A percentile compares a stretch with the other conserved stretches of the same genome.
Evolutionary conservation across 2,113 vertebrate genomes (phyloP).

Genomic region (Salminus brasiliensis): DNA sequence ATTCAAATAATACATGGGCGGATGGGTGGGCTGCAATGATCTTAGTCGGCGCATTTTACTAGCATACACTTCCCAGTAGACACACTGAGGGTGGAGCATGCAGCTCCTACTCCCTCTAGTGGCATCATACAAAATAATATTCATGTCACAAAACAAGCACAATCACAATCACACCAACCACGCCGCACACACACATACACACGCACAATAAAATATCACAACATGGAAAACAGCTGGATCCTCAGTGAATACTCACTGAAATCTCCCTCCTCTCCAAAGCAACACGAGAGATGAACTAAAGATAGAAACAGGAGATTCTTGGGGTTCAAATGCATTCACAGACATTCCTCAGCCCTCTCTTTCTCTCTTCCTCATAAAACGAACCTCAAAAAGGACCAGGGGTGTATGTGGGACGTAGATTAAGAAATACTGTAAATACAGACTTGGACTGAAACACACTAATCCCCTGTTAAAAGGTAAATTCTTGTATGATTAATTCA

Average conservation of each 20-base stretch:
- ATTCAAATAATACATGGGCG: background rate
- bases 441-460: no score
- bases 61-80: background rate
- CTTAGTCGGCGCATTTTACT: background rate
- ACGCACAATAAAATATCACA: conserved; percentile 46
- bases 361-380: no score
- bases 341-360: background rate
- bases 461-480: no score
- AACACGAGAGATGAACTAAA: conserved; percentile 81
- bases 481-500: no score
- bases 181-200: conserved; percentile 50
- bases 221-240: conserved; percentile 41
- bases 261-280: conserved; percentile 82
- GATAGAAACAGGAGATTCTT: conserved; percentile 72
- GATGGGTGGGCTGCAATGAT: conserved; percentile 14
- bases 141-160: conserved; percentile 19
- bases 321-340: conserved; percentile 52
- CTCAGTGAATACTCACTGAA: conserved; percentile 82
- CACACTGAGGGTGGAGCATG: conserved; percentile 11
- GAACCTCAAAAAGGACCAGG: background rate
- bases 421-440: no score
- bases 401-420: background rate
- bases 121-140: conserved; percentile 18
- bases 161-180: background rate
- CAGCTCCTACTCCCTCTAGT: conserved; percentile 16